Evolutionary conservation across 2,888 invertebrate genomes (phyloP), one percentile per base, ranked within the genome.

Genomic region (Aphrophora alni): DNA sequence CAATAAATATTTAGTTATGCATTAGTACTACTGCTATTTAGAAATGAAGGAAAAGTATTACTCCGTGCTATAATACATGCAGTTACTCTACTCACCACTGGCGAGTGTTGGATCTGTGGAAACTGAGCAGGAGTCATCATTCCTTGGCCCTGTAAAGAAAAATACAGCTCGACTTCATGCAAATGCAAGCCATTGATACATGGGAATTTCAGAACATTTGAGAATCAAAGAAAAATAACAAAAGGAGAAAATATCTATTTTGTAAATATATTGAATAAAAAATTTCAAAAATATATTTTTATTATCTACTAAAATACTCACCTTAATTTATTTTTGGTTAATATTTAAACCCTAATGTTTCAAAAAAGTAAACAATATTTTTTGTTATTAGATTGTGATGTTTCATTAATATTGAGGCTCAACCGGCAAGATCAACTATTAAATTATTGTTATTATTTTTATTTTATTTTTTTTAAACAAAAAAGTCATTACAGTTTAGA

Each of bases 81-180:
- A 28, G 21, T 21, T 38, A 28, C 28, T 27, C 25, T 77, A 82
- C 85, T 86, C 85, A 88, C 88, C 87, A 88, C 86, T 33, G 87
- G 87, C n/a, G 78, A 78, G 51, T 78, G 78, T 80, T 87, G 87
- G 83, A 89, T 85, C 83, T 86, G 87, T 73, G 87, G 87, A 83
- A 87, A 88, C 83, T 87, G 86, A 77, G 87, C 86, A 26, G 87
- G 86, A 82, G 86, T 87, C 81, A 87, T 84, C 86, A 86, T 84
- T 86, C 87, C 85, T 85, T 86, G 85, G 85, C 87, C 85, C 87
- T 88, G 84, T 85, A 87, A 81, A 87, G 82, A 78, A 80, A 83
- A 80, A 68, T 76, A 76, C 69, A 24, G 75, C 51, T 59, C 51
- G 75, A 81, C 81, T 81, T 78, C 74, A 80, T 75, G 82, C 28